A percentile compares a stretch with the other conserved stretches of the same genome.
Conservation (phyloP, 2,797 vertebrate species). For the Orientallactaga sibirica region DNA sequence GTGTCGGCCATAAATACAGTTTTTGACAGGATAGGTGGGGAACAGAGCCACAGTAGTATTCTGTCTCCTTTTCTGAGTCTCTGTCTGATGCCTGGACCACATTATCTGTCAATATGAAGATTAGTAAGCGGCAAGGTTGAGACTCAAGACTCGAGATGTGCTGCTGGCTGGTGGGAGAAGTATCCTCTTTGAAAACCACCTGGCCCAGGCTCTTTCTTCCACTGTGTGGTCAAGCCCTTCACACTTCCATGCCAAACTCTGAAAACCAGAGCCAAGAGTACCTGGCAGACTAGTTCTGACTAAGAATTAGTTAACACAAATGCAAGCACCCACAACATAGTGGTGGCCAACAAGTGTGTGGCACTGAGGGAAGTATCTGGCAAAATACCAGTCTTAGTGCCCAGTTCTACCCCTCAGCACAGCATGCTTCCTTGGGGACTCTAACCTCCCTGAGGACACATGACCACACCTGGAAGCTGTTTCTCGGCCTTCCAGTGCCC, state of each 20-base stretch:
- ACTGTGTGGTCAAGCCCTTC: background rate
- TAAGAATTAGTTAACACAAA: background rate
- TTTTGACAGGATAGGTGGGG: background rate
- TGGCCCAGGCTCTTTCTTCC: background rate
- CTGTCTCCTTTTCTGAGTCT: background rate
- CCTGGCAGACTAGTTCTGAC: background rate
- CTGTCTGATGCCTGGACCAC: background rate
- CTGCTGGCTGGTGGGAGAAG: rapidly evolving
- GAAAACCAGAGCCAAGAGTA: background rate
- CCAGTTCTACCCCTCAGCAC: background rate
- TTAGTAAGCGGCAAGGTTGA: background rate
- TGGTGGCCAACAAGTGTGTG: background rate
- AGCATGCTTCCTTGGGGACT: background rate
- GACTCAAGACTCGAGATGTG: background rate
- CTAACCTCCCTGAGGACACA: background rate
- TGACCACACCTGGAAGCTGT: background rate
- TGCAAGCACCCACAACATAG: background rate
- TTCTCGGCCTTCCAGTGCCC: background rate
- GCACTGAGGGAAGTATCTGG: too few relatives aligned
- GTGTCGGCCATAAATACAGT: background rate
- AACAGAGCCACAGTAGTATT: too few relatives aligned
- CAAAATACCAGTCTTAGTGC: background rate
- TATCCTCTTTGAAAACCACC: background rate
- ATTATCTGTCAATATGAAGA: background rate
- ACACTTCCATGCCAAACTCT: background rate